phyloP scores from a whole-genome alignment of 2,888 invertebrate genomes.

The Arge pagana region DNA sequence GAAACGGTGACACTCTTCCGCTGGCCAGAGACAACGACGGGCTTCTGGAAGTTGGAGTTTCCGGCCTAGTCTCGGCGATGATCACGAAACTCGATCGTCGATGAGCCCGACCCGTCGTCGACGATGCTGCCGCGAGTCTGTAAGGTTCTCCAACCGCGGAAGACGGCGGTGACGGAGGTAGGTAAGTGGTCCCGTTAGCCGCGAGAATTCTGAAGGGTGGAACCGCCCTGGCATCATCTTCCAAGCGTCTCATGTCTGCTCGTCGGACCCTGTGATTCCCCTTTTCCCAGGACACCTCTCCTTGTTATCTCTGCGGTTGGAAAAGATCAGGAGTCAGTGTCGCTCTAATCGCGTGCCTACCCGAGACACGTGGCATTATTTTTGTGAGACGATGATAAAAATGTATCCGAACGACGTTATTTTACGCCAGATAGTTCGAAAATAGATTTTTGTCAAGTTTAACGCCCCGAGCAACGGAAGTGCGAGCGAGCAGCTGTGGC shows the following conservation, averaged over 20 bases:
- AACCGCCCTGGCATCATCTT: constrained; percentile 23
- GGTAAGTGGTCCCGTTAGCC: constrained; percentile 3
- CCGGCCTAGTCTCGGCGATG: constrained; percentile 64
- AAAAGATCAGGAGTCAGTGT: no score
- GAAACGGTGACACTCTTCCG: constrained; percentile 66
- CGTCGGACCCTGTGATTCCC: constrained; percentile 21
- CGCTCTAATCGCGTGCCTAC: no score
- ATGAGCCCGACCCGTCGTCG: constrained; percentile 64
- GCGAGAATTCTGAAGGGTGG: constrained; percentile 23
- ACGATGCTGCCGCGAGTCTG: constrained; percentile 44
- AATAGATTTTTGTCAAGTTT: no score
- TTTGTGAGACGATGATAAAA: no score
- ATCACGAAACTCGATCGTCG: constrained; percentile 73
- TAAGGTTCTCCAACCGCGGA: constrained; percentile 53
- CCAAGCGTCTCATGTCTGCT: constrained; percentile 27
- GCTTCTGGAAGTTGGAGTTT: constrained; percentile 59
- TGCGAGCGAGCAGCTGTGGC: no score
- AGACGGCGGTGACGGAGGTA: constrained; percentile 46
- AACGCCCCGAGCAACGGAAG: no score
- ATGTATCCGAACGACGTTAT: no score
- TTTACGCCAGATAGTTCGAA: no score
- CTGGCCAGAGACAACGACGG: constrained; percentile 57
- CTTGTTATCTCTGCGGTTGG: no score
- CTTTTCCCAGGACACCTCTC: constrained; percentile 26
- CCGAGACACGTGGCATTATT: no score